Conservation (phyloP, 2,113 vertebrate genomes). For the Otis tarda region DNA sequence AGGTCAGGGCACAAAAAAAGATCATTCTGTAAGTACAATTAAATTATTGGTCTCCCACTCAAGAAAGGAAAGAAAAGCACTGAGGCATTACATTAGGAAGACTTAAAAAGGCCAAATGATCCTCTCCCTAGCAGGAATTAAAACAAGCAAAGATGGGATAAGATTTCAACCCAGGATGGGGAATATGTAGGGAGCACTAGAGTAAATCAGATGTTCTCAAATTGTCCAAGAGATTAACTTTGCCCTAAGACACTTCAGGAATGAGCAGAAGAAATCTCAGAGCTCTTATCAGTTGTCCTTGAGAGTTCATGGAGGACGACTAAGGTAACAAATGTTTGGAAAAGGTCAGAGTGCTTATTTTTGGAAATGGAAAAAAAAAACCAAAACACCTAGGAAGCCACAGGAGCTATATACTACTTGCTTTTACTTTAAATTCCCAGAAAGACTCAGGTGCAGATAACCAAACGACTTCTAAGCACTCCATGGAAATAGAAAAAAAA, state of each 20-base stretch:
- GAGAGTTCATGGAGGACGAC: background rate
- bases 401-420: background rate
- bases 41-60: background rate
- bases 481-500: background rate
- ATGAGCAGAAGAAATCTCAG: background rate
- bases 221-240: background rate
- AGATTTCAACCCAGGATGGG: background rate
- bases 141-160: background rate
- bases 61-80: background rate
- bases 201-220: background rate
- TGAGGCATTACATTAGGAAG: background rate
- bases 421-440: background rate
- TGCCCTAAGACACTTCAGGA: conserved; percentile 30
- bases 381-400: background rate
- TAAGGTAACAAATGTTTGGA: background rate
- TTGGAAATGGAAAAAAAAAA: background rate
- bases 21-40: background rate
- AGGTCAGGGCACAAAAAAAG: background rate
- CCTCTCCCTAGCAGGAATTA: background rate
- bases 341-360: background rate
- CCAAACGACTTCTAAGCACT: background rate
- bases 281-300: background rate
- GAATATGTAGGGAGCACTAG: background rate
- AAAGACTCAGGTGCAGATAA: background rate
- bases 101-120: background rate